Evolutionary conservation across 2,888 invertebrate species (phyloP), one percentile per base, ranked within the genome.

Genomic region (Drosophila quinaria): DNA sequence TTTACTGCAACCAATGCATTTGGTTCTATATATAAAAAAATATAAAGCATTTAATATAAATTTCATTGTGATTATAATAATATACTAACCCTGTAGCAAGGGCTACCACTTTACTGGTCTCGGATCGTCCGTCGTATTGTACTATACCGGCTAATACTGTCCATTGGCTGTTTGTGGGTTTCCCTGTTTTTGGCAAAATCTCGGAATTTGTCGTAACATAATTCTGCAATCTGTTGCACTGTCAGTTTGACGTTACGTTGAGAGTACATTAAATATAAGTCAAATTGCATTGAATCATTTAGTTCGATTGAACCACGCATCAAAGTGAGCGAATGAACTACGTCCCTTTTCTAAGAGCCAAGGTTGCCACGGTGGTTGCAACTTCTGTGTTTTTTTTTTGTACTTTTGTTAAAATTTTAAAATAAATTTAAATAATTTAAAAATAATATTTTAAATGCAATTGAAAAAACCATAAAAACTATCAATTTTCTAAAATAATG

Each of bases 61-160:
- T 6, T 41, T n/a, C 17, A 22, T 3, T 39, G 4, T 13, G 15
- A 42, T 42, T n/a, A 3, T 1, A 17, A 33, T 33, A 17, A 35
- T 50, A 29, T 44, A 44, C 58, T 22, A 8, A 77, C 77, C 77
- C 77, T 5, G 77, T 80, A 0, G 59, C 98, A 59, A 98, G 91
- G n/a, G 98, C 94, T 29, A 98, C 95, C 4, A 98, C 95, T 90
- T 94, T 94, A 13, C 59, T 55, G 39, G 93, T 81, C 6, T 88
- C 80, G 11, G 55, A 64, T 44, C 74, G 91, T 54, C 74, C 80
- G 56, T 95, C 92, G 80, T 94, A 93, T 90, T 94, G 91, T 13
- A 97, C 94, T 46, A 98, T 93, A 73, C 96, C 96, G 0, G 97
- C 95, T 33, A 98, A 91, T 19, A 97, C 94, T 2, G 98, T 97